Percentiles rank a stretch among this genome's conserved stretches.
Evolutionary conservation across 2,797 vertebrate species (phyloP).

Genomic region (Parauchenoglanis ngamensis): DNA sequence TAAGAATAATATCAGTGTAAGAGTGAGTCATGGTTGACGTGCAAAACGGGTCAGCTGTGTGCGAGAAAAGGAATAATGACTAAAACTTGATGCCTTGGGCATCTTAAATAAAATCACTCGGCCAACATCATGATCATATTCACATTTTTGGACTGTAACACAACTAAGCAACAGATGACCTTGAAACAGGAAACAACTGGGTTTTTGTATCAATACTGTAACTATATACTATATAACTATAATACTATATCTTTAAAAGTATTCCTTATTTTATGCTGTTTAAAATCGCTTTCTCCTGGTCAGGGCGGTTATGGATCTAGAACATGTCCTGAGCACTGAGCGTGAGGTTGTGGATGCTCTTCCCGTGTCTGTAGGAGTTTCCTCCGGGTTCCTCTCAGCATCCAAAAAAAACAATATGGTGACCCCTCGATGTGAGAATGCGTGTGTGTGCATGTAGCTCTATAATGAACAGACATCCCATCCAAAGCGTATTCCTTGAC

Average conservation of each 20-base stretch:
- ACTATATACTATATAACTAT: too few relatives aligned
- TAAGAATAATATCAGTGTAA: neutral
- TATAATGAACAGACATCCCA: neutral
- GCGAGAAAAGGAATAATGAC: neutral
- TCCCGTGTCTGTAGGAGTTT: neutral
- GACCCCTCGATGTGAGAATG: neutral
- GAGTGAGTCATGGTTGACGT: slow-evolving; percentile 8
- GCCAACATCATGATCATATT: neutral
- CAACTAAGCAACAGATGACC: neutral
- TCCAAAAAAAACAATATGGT: neutral
- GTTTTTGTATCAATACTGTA: neutral
- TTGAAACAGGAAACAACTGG: neutral
- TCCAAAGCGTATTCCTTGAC: too few relatives aligned
- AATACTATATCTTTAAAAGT: neutral
- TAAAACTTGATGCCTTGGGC: neutral
- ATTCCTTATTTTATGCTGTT: neutral
- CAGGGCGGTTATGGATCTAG: neutral
- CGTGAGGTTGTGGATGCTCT: neutral
- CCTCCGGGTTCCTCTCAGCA: neutral
- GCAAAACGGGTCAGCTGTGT: neutral
- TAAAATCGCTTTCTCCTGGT: neutral
- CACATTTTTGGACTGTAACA: neutral
- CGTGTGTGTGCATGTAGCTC: neutral
- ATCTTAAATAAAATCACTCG: neutral
- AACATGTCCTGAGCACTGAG: neutral